These are phyloP conservation scores for Hypercompe scribonia DNA, from an alignment of 2,888 invertebrate genomes.

Conservation along the genomic window DNA sequence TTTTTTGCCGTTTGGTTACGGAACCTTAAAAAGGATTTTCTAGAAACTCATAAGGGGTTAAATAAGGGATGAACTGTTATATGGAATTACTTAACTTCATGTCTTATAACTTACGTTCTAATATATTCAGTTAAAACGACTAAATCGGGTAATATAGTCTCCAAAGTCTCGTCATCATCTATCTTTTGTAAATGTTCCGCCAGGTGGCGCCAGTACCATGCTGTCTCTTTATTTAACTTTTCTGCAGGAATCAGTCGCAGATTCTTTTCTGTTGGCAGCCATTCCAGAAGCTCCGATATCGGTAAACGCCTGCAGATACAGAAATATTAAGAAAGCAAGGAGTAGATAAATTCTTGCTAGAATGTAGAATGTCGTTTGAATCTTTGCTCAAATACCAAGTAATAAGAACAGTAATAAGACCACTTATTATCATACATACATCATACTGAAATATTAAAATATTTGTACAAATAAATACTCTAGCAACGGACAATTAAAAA, in stretches of 20 bases:
- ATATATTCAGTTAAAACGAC: slow-evolving; percentile 91
- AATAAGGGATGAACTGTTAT: too few species aligned
- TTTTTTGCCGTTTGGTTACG: too few species aligned
- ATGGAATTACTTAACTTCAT: too few species aligned
- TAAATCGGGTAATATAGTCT: slow-evolving; percentile 90
- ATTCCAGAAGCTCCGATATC: slow-evolving; percentile 81
- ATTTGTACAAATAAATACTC: too few species aligned
- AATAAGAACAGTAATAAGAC: too few species aligned
- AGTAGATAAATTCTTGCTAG: neutral
- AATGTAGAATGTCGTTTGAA: too few species aligned
- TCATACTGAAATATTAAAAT: too few species aligned
- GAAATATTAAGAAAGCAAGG: neutral
- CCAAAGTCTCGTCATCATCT: slow-evolving; percentile 86
- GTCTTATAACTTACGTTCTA: slow-evolving; percentile 89
- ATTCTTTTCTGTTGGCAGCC: slow-evolving; percentile 78
- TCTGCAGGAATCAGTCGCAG: slow-evolving; percentile 79
- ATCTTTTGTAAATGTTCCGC: slow-evolving; percentile 79
- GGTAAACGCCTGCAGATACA: slow-evolving; percentile 71
- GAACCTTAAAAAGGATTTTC: too few species aligned
- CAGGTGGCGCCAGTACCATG: slow-evolving; percentile 85
- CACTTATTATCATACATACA: too few species aligned
- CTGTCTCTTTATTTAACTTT: slow-evolving; percentile 79
- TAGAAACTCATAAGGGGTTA: too few species aligned
- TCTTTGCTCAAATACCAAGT: too few species aligned
- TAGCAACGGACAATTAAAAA: too few species aligned